Evolutionary conservation across 2,113 vertebrate species (phyloP), one percentile per base, ranked within the genome.

Genomic region (Clupea harengus): DNA sequence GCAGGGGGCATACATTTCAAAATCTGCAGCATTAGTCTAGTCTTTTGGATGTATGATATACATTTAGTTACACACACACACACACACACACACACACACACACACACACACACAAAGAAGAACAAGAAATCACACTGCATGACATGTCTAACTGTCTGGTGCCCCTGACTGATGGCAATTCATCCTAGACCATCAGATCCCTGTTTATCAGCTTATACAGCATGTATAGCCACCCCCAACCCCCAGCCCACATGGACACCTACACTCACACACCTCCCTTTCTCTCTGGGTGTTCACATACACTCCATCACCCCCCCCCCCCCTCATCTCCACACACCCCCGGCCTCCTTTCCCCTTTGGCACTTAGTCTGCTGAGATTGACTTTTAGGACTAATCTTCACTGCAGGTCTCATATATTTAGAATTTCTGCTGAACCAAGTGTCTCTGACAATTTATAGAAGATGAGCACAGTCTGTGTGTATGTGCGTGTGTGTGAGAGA

Each of bases 361-460:
- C 86, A 64, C 86, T 75, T 49, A 82, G 25, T 87, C 81, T 87
- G 89, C 88, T 90, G 89, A 90, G 88, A 81, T 85, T 82, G 83
- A 88, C 84, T 89, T 90, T 89, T 82, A 89, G 89, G 60, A 82
- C 85, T 89, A 86, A 86, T 86, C 84, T 88, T 84, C 88, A 90
- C 87, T 89, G 86, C 82, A 57, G 82, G 49, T 67, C 86, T 87
- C 85, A 89, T 88, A 87, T 87, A 87, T 89, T 87, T 86, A 86
- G 87, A 82, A 87, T 85, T 90, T 90, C 83, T 89, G 87, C 89
- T 90, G 89, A 90, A 88, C 91, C 86, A 91, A 89, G 93, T 91
- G 93, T 83, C 85, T 85, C 85, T 89, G 92, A 85, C 82, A 54
- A 91, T 90, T 86, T 92, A 78, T 88, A 87, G 84, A 60, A 89